Conservation (phyloP, 2,797 vertebrate genomes). For the Eutrigla gurnardus region DNA sequence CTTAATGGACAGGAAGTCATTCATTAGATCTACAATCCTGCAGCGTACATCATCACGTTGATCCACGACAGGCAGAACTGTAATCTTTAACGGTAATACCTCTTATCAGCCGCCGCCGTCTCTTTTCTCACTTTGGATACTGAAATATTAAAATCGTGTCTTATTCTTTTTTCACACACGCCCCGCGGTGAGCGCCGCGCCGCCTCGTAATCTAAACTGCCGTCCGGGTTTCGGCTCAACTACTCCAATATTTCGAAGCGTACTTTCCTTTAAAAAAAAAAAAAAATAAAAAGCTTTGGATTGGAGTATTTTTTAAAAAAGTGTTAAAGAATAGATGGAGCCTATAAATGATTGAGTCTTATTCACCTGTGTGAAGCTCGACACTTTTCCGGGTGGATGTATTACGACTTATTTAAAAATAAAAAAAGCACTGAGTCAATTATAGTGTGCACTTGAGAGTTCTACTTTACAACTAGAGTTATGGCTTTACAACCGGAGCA, state of each 20-base stretch:
- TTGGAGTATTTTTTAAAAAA: slow-evolving; percentile 75
- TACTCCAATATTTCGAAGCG: slow-evolving; percentile 71
- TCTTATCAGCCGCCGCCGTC: slow-evolving; percentile 69
- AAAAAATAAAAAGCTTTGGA: slow-evolving; percentile 53
- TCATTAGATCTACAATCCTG: slow-evolving; percentile 81
- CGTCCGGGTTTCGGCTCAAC: slow-evolving; percentile 60
- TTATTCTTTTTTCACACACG: slow-evolving; percentile 74
- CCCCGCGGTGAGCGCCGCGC: slow-evolving; percentile 65
- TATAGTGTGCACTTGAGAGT: slow-evolving; percentile 31
- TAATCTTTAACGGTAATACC: slow-evolving; percentile 83
- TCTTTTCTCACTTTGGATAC: slow-evolving; percentile 76
- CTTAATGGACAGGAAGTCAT: slow-evolving; percentile 89
- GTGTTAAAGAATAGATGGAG: slow-evolving; percentile 80
- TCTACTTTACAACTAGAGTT: slow-evolving; percentile 29
- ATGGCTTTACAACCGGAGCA: slow-evolving; percentile 8
- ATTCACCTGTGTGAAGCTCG: slow-evolving; percentile 53
- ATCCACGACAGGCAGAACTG: slow-evolving; percentile 85
- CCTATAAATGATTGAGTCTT: slow-evolving; percentile 71
- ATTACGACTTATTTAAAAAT: slow-evolving; percentile 34
- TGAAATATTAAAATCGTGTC: slow-evolving; percentile 88
- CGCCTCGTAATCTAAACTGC: slow-evolving; percentile 70
- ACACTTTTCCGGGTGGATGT: slow-evolving; percentile 45
- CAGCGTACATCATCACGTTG: slow-evolving; percentile 78
- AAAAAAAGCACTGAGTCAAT: slow-evolving; percentile 37
- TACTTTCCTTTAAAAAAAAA: slow-evolving; percentile 50